Conservation (phyloP, 2,797 vertebrate genomes). For the Hyperoplus immaculatus region DNA sequence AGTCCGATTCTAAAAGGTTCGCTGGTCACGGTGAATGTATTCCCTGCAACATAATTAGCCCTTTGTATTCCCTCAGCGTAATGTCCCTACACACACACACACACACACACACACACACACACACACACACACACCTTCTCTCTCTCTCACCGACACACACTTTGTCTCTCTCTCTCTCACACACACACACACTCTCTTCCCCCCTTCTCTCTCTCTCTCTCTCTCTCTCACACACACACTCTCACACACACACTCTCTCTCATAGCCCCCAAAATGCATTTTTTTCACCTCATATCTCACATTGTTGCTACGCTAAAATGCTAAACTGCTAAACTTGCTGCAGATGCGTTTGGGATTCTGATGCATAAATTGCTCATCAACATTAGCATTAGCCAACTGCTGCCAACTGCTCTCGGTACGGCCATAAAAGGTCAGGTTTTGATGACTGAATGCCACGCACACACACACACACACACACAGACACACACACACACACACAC, state of each 20-base stretch:
- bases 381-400: slow-evolving; percentile 96
- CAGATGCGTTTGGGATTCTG: slow-evolving; percentile 87
- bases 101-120: no score
- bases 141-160: no score
- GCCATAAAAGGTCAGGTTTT: slow-evolving; percentile 99
- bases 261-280: slow-evolving; percentile 76
- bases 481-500: no score
- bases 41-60: slow-evolving; percentile 87
- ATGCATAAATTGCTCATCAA: slow-evolving; percentile 97
- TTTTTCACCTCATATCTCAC: slow-evolving; percentile 83
- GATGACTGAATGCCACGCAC: slow-evolving; percentile 99
- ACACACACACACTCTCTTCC: no score
- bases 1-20: slow-evolving; percentile 85
- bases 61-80: slow-evolving; percentile 71
- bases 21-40: slow-evolving; percentile 83
- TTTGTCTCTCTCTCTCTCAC: no score
- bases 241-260: slow-evolving; percentile 62
- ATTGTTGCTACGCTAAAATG: slow-evolving; percentile 70
- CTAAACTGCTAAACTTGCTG: slow-evolving; percentile 83
- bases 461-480: slow-evolving; percentile 92
- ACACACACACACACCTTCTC: no score
- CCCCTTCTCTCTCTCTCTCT: no score
- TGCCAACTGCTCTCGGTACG: slow-evolving; percentile 98
- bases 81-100: no score
- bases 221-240: no score